Evolutionary conservation across 30 jellyfish, hydroid and myxozoan genomes (phyloP), one percentile per base, ranked within the genome.

Genomic region (Haliclystus octoradiatus): DNA sequence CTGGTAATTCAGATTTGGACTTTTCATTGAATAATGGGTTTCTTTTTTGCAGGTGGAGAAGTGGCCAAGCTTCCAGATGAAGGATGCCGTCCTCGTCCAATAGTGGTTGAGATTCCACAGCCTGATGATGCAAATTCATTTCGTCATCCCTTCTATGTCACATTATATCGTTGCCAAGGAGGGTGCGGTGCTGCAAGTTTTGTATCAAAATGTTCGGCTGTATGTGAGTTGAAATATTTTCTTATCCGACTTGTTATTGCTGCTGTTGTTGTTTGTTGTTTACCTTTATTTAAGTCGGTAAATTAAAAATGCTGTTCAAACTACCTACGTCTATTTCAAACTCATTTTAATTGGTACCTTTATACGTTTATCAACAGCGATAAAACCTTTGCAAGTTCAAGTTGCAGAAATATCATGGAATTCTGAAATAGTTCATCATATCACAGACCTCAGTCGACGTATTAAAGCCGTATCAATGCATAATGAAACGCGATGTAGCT

Each of bases 141-240:
- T 74, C 49, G 82, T 33, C 75, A 74, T 69, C 95, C 95, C 1
- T 83, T 71, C 70, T 83, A 67, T 50, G 95, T 83, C 73, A 74
- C 80, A 1, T 60, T 83, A 57, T 68, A 74, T 75, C 88, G 95
- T 22, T 83, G 95, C 49, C 60, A 57, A 71, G 95, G 95, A 5
- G 65, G 89, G 3, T 83, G 95, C 34, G 95, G 95, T 27, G 85
- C 95, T 15, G 68, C 73, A 69, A 84, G 91, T 14, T 83, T 81
- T 62, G 88, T 68, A 2, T 62, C 94, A 22, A 66, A 72, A 66
- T 83, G 95, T 51, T 65, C 67, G 1, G 90, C 90, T 32, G 77
- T 82, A 2, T 85, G 95, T 75, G 33, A 26, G 94, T 63, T 3
- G n/a, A 2, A n/a, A 28, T 1, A 2, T 4, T 52, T 24, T 52